Percentiles rank a stretch among this genome's conserved stretches.
These are phyloP conservation scores for Coleophora deauratella DNA, from an alignment of 2,888 invertebrate genomes.

Conservation along the genomic window DNA sequence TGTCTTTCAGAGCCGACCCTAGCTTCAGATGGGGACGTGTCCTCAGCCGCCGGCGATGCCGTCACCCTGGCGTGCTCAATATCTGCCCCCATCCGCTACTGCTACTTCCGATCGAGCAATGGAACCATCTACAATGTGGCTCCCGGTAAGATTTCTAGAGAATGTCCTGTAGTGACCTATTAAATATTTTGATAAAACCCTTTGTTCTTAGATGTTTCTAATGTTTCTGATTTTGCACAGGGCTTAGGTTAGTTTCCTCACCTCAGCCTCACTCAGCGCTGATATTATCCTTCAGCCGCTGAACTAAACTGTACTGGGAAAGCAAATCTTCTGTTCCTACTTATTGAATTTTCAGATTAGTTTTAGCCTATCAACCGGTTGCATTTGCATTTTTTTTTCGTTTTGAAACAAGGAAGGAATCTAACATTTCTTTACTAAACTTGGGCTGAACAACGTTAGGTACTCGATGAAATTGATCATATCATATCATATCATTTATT, in stretches of 20 bases:
- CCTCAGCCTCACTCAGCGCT: background rate
- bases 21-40: constrained; percentile 18
- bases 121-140: constrained; percentile 45
- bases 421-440: too few relatives aligned
- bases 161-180: background rate
- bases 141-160: constrained; percentile 36
- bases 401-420: too few relatives aligned
- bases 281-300: background rate
- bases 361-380: too few relatives aligned
- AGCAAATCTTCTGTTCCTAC: background rate
- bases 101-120: constrained; percentile 51
- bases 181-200: background rate
- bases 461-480: too few relatives aligned
- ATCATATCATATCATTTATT: too few relatives aligned
- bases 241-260: background rate
- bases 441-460: too few relatives aligned
- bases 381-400: too few relatives aligned
- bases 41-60: constrained; percentile 25
- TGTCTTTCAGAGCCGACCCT: constrained; percentile 40
- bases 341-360: too few relatives aligned
- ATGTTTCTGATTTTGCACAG: background rate
- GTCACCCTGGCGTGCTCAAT: constrained; percentile 42
- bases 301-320: background rate
- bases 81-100: constrained; percentile 42
- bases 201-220: background rate